Evolutionary conservation across 2,113 vertebrate species (phyloP).

Genomic region (Xenopus laevis): DNA sequence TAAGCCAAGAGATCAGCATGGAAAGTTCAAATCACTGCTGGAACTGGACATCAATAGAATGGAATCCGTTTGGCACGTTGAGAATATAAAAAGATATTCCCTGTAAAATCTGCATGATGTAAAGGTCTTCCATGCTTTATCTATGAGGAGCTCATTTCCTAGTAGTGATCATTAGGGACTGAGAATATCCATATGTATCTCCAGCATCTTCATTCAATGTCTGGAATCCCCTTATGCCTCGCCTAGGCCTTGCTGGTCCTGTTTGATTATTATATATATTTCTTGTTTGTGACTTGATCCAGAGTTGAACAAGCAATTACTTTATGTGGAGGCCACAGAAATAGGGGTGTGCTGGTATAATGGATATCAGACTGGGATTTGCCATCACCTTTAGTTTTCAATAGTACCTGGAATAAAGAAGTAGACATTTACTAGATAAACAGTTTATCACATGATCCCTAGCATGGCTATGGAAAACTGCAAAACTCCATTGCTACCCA

Average conservation of each 20-base stretch:
- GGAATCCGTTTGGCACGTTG: slow-evolving; percentile 37
- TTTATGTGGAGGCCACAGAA: too few species aligned
- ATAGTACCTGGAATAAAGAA: slow-evolving; percentile 27
- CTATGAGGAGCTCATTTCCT: slow-evolving; percentile 14
- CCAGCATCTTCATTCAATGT: background rate
- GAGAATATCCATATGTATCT: background rate
- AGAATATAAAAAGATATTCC: slow-evolving; percentile 26
- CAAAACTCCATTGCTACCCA: too few species aligned
- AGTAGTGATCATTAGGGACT: background rate
- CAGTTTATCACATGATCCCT: too few species aligned
- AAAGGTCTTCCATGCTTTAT: slow-evolving; percentile 23
- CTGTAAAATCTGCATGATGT: slow-evolving; percentile 2
- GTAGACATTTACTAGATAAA: too few species aligned
- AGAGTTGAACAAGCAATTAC: background rate
- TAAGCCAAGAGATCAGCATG: background rate
- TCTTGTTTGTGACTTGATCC: background rate
- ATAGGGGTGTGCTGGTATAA: background rate
- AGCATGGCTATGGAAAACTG: too few species aligned
- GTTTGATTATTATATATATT: background rate
- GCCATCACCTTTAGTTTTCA: slow-evolving; percentile 22
- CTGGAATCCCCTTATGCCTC: background rate
- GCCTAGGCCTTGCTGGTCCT: background rate
- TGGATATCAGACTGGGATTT: background rate
- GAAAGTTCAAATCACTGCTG: slow-evolving; percentile 16
- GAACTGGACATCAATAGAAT: slow-evolving; percentile 39